Evolutionary conservation across 2,797 vertebrate species (phyloP), one percentile per base, ranked within the genome.

Genomic region (Dermochelys coriacea): DNA sequence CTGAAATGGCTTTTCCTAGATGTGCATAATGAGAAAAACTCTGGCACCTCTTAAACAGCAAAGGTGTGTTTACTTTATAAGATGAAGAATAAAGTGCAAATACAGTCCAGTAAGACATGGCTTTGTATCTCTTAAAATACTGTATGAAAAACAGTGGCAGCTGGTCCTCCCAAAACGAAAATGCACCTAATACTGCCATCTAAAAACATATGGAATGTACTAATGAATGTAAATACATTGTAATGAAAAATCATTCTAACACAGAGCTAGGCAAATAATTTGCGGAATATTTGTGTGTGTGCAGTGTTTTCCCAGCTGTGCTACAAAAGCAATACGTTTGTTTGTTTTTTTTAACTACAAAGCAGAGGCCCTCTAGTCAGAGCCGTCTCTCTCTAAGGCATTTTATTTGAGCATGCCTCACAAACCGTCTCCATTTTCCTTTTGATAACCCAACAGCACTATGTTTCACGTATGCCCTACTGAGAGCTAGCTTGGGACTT

Each of bases 191-290:
- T 19, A 82, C 82, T 55, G 64, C 90, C 96, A 93, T 85, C 97
- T 88, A 85, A 95, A 54, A 82, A 93, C 90, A 92, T 15, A 83
- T 0, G n/a, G 79, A 84, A 88, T 19, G 52, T 80, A 71, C 90
- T 94, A 94, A 94, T 93, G 91, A 97, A 95, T 45, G 88, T 51
- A 96, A 92, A 93, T 93, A 16, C 21, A 87, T 87, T 85, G 23
- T 93, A 96, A 93, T 92, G 79, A 90, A 87, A 94, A 87, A 59
- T 55, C 82, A 91, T 85, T 82, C 93, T 95, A 84, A 52, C 77
- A 3, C 0, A 82, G 86, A 95, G 93, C 95, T 96, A 96, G 93
- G 93, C 89, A 95, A 97, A 96, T 86, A 82, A 85, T 84, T 52
- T 10, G 82, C 86, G 54, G 84, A 71, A 21, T 23, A 31, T 79